Evolutionary conservation across 2,888 invertebrate genomes (phyloP).

Genomic region (Lepidocyrtoides sp.): DNA sequence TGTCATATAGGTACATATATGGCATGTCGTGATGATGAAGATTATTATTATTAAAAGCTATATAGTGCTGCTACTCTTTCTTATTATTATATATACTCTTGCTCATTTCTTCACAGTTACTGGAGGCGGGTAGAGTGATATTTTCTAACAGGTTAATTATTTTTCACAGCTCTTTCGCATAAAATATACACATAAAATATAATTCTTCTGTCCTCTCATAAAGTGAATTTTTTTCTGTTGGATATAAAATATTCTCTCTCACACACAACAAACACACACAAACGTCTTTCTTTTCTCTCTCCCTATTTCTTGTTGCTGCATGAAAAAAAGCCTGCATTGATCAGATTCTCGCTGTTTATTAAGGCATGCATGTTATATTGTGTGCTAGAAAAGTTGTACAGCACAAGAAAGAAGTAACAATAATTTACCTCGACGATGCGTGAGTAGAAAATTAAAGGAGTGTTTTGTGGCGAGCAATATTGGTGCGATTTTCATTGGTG

Average conservation of each 20-base stretch:
- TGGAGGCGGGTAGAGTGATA: constrained; percentile 8
- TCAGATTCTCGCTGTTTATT: background rate
- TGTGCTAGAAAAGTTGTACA: constrained; percentile 23
- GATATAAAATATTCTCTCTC: too few relatives aligned
- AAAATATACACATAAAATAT: constrained; percentile 13
- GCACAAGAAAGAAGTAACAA: constrained; percentile 25
- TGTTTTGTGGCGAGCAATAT: background rate
- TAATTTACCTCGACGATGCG: constrained; percentile 50
- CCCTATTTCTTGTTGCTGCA: background rate
- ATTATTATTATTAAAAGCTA: constrained; percentile 6
- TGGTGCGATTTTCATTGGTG: too few relatives aligned
- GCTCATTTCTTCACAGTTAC: background rate
- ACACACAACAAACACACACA: too few relatives aligned
- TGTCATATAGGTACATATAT: background rate
- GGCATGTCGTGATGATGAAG: constrained; percentile 8
- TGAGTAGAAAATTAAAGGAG: constrained; percentile 66
- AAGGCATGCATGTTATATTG: background rate
- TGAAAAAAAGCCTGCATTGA: background rate
- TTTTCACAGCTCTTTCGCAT: constrained; percentile 19
- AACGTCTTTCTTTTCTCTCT: background rate
- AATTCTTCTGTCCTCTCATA: background rate
- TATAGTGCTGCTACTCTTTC: background rate
- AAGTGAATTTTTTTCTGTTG: constrained; percentile 17
- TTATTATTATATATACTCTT: too few relatives aligned
- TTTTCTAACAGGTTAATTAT: constrained; percentile 42